Evolutionary conservation across 2,797 vertebrate genomes (phyloP).

Genomic region (Miichthys miiuy): DNA sequence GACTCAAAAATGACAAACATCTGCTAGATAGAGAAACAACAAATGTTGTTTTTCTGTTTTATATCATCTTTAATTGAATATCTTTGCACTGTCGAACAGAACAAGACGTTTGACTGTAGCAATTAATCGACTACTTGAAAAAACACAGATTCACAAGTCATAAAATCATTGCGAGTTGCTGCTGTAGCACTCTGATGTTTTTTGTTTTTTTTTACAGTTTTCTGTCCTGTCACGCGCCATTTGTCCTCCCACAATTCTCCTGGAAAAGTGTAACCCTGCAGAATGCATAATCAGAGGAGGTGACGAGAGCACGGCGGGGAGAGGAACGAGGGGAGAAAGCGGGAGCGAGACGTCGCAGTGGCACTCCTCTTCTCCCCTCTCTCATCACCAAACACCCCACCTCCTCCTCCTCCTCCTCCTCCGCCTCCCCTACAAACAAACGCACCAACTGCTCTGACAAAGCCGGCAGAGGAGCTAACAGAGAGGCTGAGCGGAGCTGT

Average conservation of each 20-base stretch:
- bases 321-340: neutral
- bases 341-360: neutral
- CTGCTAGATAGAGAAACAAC: too few relatives aligned
- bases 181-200: neutral
- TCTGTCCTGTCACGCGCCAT: conserved; percentile 22
- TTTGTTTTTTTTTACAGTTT: neutral
- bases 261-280: neutral
- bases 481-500: neutral
- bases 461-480: conserved; percentile 1
- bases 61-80: neutral
- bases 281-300: conserved; percentile 19
- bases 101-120: neutral
- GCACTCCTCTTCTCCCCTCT: neutral
- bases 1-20: neutral
- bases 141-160: neutral
- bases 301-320: conserved; percentile 1
- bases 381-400: neutral
- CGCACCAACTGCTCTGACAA: neutral
- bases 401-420: neutral
- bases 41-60: neutral
- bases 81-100: too few relatives aligned
- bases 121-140: neutral
- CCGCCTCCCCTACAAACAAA: conserved; percentile 4
- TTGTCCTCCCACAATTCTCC: conserved; percentile 12
- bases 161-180: neutral